phyloP scores from a whole-genome alignment of 2,797 vertebrate species.

The Phyllotis vaccarum region DNA sequence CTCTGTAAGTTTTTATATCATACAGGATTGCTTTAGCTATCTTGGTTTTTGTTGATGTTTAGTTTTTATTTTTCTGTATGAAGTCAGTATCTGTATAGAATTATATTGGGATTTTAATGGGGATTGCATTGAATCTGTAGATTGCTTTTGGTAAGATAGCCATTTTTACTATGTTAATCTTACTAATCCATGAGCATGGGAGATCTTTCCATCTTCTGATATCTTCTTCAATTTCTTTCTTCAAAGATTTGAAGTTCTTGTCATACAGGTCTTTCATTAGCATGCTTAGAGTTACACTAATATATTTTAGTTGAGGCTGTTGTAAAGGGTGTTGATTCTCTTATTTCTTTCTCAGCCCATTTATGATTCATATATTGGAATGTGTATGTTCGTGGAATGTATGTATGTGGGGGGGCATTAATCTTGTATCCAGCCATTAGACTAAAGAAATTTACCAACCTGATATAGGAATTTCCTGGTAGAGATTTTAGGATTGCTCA shows the following conservation, averaged over 20 bases:
- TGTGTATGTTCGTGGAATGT: background rate
- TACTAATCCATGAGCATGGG: background rate
- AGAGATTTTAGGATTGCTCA: background rate
- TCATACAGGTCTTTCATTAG: background rate
- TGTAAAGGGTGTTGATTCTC: background rate
- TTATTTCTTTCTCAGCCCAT: background rate
- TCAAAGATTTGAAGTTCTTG: background rate
- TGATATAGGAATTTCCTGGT: background rate
- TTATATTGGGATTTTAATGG: background rate
- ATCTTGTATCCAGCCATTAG: background rate
- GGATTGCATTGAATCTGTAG: background rate
- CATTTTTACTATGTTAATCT: background rate
- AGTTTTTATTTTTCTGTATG: background rate
- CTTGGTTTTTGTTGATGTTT: background rate
- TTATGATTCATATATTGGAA: background rate
- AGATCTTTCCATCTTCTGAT: background rate
- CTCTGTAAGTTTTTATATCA: background rate
- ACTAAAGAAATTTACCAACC: background rate
- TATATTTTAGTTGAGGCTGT: background rate
- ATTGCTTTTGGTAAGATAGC: background rate
- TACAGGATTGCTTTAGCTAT: background rate
- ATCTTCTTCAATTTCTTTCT: background rate
- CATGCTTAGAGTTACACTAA: background rate
- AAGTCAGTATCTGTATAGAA: background rate
- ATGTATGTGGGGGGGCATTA: no score